A percentile compares a stretch with the other conserved stretches of the same genome.
phyloP scores from a whole-genome alignment of 1,140 invertebrate species.

The Aleiodes sp. region DNA sequence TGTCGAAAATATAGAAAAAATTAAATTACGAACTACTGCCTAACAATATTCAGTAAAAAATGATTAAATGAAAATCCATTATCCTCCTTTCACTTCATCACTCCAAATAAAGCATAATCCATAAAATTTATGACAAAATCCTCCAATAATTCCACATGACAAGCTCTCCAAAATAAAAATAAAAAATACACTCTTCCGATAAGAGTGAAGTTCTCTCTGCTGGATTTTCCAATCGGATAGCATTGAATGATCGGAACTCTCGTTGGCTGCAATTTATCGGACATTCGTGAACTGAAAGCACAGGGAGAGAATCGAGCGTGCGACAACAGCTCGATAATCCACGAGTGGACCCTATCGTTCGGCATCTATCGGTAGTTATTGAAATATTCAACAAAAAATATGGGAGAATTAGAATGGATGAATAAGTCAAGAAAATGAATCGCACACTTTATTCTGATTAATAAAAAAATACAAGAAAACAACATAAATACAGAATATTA shows the following conservation, averaged over 20 bases:
- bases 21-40: too few species aligned
- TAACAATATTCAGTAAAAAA: too few species aligned
- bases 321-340: constrained; percentile 3
- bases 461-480: neutral
- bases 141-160: neutral
- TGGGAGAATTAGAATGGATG: too few species aligned
- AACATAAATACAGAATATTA: neutral
- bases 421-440: neutral
- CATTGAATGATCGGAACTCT: neutral
- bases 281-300: neutral
- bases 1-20: too few species aligned
- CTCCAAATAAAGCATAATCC: too few species aligned
- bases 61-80: too few species aligned
- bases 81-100: too few species aligned
- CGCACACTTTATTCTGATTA: neutral
- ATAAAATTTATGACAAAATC: neutral
- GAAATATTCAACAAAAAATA: too few species aligned
- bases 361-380: neutral
- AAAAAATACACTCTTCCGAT: neutral
- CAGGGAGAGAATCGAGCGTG: neutral
- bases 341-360: neutral
- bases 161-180: neutral
- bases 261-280: constrained; percentile 2
- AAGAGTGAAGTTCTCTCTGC: neutral
- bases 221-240: neutral